Evolutionary conservation across 2,113 vertebrate species (phyloP), one percentile per base, ranked within the genome.

Genomic region (Anguilla rostrata): DNA sequence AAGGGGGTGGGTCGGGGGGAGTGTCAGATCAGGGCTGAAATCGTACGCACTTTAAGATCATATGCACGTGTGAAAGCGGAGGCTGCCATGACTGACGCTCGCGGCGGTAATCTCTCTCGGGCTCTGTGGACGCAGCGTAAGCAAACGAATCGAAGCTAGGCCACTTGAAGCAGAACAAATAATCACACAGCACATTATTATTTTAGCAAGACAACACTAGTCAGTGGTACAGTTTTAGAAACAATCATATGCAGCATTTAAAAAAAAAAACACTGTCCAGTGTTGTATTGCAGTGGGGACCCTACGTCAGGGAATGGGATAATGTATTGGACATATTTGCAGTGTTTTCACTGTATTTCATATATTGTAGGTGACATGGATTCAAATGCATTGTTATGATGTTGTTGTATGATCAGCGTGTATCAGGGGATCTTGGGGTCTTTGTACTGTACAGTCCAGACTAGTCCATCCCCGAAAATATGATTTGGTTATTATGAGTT

Each of bases 361-460:
- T 56, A 34, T 79, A 56, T 39, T 41, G 78, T 39, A 16, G 41
- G 39, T 63, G 40, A 39, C 39, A 66, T 82, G 78, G n/a, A 82
- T 80, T 39, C 78, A 18, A 80, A 41, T 80, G 78, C 39, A 43
- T 53, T 29, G n/a, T 29, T 82, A 49, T 82, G 41, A 56, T 46
- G 40, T 63, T 82, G 56, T 63, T 81, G 87, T 82, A 56, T 29
- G 39, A 85, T 39, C 43, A 14, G 34, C 71, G 22, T 34, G 53
- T 82, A 79, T 53, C 78, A 82, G 89, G 91, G 90, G 93, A 81
- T 53, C 20, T 46, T n/a, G 75, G 40, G 87, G 82, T 85, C 63
- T 92, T 93, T 94, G 93, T 93, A 91, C 94, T 93, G 93, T 92
- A 91, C 91, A 95, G 94, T 94, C 94, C 95, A 94, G 93, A 93